Percentiles rank a stretch among this genome's conserved stretches.
phyloP scores from a whole-genome alignment of 2,797 vertebrate species.

The Galagoides demidoff region DNA sequence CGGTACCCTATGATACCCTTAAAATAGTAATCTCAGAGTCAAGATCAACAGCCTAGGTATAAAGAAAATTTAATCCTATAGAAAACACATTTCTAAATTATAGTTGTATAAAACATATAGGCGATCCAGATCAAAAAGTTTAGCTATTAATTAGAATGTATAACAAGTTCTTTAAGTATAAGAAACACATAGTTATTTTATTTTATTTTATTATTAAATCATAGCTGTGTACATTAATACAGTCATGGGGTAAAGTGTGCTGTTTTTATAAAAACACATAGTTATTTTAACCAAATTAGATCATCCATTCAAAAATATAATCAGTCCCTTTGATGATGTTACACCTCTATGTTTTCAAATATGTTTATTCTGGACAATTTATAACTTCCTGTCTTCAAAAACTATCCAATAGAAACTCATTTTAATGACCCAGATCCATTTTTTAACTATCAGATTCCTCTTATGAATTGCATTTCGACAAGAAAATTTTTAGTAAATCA shows the following conservation, averaged over 20 bases:
- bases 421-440: constrained; percentile 21
- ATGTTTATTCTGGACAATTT: constrained; percentile 56
- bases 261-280: background rate
- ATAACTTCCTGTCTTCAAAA: constrained; percentile 54
- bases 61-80: constrained; percentile 21
- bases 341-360: background rate
- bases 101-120: background rate
- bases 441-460: background rate
- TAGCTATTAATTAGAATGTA: background rate
- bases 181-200: constrained; percentile 35
- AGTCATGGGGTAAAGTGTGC: too few species aligned
- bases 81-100: constrained; percentile 29
- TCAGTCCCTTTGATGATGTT: background rate
- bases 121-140: constrained; percentile 7
- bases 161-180: background rate
- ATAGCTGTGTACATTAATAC: too few species aligned
- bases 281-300: constrained; percentile 35
- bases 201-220: too few species aligned
- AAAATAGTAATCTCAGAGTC: constrained; percentile 27
- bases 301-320: constrained; percentile 42
- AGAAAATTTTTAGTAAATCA: constrained; percentile 12
- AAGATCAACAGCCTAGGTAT: background rate
- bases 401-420: background rate
- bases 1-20: background rate
- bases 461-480: constrained; percentile 26